phyloP scores from a whole-genome alignment of 2,888 invertebrate species.

The Tachina lurida region DNA sequence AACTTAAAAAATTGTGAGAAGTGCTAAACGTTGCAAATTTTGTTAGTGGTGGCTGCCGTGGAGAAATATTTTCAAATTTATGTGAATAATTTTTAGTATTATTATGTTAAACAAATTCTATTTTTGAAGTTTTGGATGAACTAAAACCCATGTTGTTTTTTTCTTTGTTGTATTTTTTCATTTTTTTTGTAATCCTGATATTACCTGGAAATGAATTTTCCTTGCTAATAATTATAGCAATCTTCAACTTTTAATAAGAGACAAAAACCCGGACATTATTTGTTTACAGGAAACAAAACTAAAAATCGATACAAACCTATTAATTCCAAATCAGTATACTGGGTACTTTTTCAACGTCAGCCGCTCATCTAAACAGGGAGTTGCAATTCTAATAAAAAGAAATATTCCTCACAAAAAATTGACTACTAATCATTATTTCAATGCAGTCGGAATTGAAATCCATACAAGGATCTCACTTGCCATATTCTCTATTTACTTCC shows the following conservation, averaged over 20 bases:
- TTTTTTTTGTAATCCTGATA: no score
- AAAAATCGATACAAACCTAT: neutral
- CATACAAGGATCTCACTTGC: neutral
- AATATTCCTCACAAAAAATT: constrained; percentile 6
- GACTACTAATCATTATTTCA: neutral
- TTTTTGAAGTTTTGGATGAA: no score
- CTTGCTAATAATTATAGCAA: constrained; percentile 28
- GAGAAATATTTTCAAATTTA: no score
- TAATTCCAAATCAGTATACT: constrained; percentile 6
- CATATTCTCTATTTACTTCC: constrained; percentile 14
- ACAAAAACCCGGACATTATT: constrained; percentile 22
- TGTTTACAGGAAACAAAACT: constrained; percentile 45
- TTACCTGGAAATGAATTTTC: no score
- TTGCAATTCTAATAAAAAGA: constrained; percentile 18
- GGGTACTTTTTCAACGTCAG: constrained; percentile 28
- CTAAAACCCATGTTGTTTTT: no score
- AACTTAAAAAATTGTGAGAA: no score
- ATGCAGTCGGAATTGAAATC: neutral
- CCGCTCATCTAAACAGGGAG: neutral
- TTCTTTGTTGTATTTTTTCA: no score
- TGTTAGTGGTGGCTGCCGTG: no score
- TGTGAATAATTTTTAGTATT: no score
- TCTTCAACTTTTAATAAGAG: constrained; percentile 21
- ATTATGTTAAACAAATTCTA: no score
- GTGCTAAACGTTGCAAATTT: no score